A percentile compares a stretch with the other conserved stretches of the same genome.
phyloP scores from a whole-genome alignment of 2,113 vertebrate species.

The Lucifuga dentata region DNA sequence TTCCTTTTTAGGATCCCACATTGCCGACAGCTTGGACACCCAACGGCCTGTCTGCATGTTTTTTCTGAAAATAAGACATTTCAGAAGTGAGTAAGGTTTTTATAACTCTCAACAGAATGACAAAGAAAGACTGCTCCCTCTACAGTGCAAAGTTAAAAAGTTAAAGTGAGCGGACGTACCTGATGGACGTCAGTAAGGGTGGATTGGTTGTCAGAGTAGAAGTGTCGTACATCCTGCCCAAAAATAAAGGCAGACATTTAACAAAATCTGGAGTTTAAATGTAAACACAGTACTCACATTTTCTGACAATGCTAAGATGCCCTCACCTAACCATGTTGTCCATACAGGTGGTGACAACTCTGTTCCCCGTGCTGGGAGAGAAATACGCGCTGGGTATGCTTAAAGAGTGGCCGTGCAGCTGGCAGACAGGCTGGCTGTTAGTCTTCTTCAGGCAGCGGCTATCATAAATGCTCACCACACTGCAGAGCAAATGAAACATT shows the following conservation, averaged over 20 bases:
- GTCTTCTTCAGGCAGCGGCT: constrained; percentile 78
- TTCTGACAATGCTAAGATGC: background rate
- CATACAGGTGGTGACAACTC: constrained; percentile 86
- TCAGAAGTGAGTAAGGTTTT: background rate
- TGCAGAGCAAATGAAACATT: constrained; percentile 59
- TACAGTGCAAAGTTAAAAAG: background rate
- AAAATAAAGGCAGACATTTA: constrained; percentile 4
- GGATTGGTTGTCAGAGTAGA: constrained; percentile 61
- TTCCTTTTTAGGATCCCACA: constrained; percentile 92
- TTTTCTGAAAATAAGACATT: constrained; percentile 72
- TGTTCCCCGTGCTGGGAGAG: constrained; percentile 87
- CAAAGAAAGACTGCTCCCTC: too few relatives aligned
- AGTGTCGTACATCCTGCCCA: constrained; percentile 88
- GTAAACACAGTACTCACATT: background rate
- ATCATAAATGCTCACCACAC: constrained; percentile 86
- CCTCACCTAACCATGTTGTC: constrained; percentile 89
- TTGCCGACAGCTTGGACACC: constrained; percentile 84
- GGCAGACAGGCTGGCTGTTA: constrained; percentile 74
- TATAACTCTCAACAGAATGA: background rate
- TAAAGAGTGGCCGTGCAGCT: constrained; percentile 80
- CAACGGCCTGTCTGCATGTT: constrained; percentile 85
- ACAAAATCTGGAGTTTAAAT: background rate
- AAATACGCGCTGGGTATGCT: constrained; percentile 88
- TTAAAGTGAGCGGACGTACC: constrained; percentile 68
- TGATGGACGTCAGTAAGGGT: constrained; percentile 76